phyloP scores from a whole-genome alignment of 92 coral and sea anemone genomes.

The Micromussa lordhowensis region DNA sequence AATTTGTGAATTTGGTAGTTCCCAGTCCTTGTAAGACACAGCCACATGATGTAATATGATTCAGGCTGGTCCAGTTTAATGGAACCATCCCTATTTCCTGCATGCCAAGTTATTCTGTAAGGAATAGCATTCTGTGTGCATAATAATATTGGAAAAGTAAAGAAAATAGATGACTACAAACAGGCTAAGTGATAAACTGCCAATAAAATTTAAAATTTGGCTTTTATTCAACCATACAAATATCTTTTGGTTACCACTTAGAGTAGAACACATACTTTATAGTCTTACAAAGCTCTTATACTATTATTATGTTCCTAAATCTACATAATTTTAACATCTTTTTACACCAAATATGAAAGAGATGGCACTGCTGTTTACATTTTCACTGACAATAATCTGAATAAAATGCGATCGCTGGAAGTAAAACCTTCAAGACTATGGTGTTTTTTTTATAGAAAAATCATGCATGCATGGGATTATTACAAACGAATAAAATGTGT shows the following conservation, averaged over 20 bases:
- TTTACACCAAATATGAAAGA: slow-evolving; percentile 22
- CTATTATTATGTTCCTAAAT: background rate
- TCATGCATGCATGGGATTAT: slow-evolving; percentile 41
- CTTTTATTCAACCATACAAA: slow-evolving; percentile 45
- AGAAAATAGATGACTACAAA: too few species aligned
- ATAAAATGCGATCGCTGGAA: slow-evolving; percentile 1
- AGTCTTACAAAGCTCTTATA: slow-evolving; percentile 16
- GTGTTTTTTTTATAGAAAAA: slow-evolving; percentile 24
- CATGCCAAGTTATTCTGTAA: too few species aligned
- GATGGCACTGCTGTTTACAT: background rate
- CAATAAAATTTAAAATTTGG: slow-evolving; percentile 13
- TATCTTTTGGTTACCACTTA: slow-evolving; percentile 30
- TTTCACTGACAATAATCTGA: slow-evolving; percentile 3
- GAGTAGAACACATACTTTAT: slow-evolving; percentile 24
- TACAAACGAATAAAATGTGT: slow-evolving; percentile 44
- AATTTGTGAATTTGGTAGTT: too few species aligned
- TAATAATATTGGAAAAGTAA: too few species aligned
- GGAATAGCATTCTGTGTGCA: too few species aligned
- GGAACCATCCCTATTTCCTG: too few species aligned
- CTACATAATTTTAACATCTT: slow-evolving; percentile 7
- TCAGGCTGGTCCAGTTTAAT: too few species aligned
- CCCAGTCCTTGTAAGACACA: too few species aligned
- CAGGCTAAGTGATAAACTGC: background rate
- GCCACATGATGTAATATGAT: too few species aligned
- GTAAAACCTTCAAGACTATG: slow-evolving; percentile 5